These are phyloP conservation scores for Pollicipes pollicipes DNA, from an alignment of 1,140 invertebrate genomes.

Conservation along the genomic window DNA sequence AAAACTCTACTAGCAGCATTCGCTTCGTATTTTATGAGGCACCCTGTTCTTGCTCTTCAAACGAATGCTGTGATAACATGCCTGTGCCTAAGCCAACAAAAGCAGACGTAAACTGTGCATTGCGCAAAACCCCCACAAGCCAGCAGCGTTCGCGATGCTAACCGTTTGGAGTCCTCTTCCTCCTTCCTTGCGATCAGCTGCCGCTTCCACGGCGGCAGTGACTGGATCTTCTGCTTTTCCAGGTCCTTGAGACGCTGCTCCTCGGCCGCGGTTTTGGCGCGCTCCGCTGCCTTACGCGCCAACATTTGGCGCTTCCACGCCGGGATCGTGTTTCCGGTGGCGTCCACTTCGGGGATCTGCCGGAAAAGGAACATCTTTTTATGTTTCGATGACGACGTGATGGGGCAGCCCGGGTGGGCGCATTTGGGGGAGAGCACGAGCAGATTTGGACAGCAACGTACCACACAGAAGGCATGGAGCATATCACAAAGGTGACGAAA, in stretches of 20 bases:
- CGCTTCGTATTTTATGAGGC: too few relatives aligned
- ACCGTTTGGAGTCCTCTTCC: slow-evolving; percentile 32
- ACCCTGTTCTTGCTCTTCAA: too few relatives aligned
- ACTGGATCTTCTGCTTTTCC: slow-evolving; percentile 60
- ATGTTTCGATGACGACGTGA: too few relatives aligned
- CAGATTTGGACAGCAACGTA: too few relatives aligned
- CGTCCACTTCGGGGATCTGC: slow-evolving; percentile 77
- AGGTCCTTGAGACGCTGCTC: slow-evolving; percentile 62
- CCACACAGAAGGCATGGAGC: too few relatives aligned
- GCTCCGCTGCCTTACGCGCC: slow-evolving; percentile 77
- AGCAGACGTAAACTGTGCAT: slow-evolving; percentile 5
- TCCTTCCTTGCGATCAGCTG: slow-evolving; percentile 66
- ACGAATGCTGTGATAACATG: too few relatives aligned
- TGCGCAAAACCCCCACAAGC: slow-evolving; percentile 5
- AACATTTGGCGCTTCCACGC: slow-evolving; percentile 88
- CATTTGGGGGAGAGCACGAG: too few relatives aligned
- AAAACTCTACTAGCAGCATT: too few relatives aligned
- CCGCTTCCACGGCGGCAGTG: slow-evolving; percentile 82
- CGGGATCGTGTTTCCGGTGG: slow-evolving; percentile 70
- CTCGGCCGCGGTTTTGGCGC: slow-evolving; percentile 72
- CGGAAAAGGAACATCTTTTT: too few relatives aligned
- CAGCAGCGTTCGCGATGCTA: background rate
- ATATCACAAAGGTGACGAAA: too few relatives aligned
- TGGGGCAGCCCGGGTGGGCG: too few relatives aligned
- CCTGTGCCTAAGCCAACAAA: too few relatives aligned